phyloP scores from a whole-genome alignment of 2,888 invertebrate species.

The Rhynchonema sp. region DNA sequence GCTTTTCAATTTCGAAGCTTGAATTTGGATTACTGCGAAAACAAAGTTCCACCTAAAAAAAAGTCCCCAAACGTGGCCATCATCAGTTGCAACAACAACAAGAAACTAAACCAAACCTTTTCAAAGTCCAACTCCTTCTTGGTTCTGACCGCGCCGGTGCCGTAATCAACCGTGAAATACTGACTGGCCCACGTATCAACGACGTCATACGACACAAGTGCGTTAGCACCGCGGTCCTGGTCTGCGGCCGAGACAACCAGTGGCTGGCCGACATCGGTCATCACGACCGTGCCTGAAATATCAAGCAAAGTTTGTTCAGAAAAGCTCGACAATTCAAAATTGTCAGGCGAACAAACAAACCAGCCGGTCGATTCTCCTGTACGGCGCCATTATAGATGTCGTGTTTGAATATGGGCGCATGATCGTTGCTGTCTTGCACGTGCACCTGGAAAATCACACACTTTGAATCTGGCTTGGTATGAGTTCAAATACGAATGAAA shows the following conservation, averaged over 20 bases:
- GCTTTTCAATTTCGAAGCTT: too few relatives aligned
- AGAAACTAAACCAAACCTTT: too few relatives aligned
- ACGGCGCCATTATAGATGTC: constrained; percentile 57
- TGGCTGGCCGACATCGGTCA: constrained; percentile 34
- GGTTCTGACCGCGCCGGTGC: constrained; percentile 61
- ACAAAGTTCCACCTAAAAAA: background rate
- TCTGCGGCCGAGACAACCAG: constrained; percentile 65
- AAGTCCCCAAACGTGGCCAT: background rate
- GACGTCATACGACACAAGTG: constrained; percentile 61
- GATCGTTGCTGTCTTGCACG: constrained; percentile 16
- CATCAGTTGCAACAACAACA: too few relatives aligned
- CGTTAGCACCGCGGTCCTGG: constrained; percentile 63
- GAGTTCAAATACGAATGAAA: too few relatives aligned
- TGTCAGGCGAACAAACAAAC: constrained; percentile 2
- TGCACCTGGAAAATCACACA: constrained; percentile 10
- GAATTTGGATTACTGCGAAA: too few relatives aligned
- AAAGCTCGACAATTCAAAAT: background rate
- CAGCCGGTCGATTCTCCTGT: constrained; percentile 39
- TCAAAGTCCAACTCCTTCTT: constrained; percentile 61
- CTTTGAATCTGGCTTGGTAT: too few relatives aligned
- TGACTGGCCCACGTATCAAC: constrained; percentile 54
- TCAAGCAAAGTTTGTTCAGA: too few relatives aligned
- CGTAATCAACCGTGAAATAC: constrained; percentile 64
- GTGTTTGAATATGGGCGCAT: constrained; percentile 38
- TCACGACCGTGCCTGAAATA: constrained; percentile 7